Evolutionary conservation across 2,888 invertebrate genomes (phyloP).

Genomic region (Sinopyrophorus schimmeli): DNA sequence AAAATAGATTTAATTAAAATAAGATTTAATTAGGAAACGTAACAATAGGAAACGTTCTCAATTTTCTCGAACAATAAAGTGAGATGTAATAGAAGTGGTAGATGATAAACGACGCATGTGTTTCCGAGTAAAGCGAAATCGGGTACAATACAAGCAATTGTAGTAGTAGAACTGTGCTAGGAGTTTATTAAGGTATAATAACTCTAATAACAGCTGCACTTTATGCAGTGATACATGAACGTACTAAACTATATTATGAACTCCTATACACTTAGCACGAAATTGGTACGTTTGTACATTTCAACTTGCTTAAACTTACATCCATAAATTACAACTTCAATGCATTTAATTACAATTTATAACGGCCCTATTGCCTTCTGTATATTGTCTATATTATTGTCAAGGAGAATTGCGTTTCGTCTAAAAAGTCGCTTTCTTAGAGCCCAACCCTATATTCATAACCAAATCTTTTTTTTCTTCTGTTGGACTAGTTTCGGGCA

Average conservation of each 20-base stretch:
- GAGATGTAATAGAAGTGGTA: conserved; percentile 17
- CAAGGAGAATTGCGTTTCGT: too few species aligned
- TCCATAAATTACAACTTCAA: too few species aligned
- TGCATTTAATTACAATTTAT: too few species aligned
- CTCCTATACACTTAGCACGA: conserved; percentile 13
- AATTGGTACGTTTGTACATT: conserved; percentile 14
- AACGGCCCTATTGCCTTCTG: too few species aligned
- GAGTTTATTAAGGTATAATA: conserved; percentile 52
- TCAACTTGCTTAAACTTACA: too few species aligned
- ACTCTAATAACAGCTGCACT: conserved; percentile 51
- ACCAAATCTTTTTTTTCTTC: not conserved
- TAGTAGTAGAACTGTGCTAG: conserved; percentile 35
- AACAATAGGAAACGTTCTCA: too few species aligned
- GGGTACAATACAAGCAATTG: conserved; percentile 43
- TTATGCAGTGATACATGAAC: conserved; percentile 48
- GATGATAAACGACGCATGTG: conserved; percentile 44
- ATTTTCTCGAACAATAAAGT: conserved; percentile 27
- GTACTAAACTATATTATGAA: conserved; percentile 31
- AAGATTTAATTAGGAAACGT: too few species aligned
- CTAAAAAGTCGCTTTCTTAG: too few species aligned
- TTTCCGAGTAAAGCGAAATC: conserved; percentile 37
- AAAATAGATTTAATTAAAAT: too few species aligned
- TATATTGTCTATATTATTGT: too few species aligned
- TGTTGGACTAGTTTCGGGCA: not conserved
- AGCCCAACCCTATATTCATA: too few species aligned